A percentile compares a stretch with the other conserved stretches of the same genome.
phyloP scores from a whole-genome alignment of 2,113 vertebrate genomes.

The Gambusia affinis region DNA sequence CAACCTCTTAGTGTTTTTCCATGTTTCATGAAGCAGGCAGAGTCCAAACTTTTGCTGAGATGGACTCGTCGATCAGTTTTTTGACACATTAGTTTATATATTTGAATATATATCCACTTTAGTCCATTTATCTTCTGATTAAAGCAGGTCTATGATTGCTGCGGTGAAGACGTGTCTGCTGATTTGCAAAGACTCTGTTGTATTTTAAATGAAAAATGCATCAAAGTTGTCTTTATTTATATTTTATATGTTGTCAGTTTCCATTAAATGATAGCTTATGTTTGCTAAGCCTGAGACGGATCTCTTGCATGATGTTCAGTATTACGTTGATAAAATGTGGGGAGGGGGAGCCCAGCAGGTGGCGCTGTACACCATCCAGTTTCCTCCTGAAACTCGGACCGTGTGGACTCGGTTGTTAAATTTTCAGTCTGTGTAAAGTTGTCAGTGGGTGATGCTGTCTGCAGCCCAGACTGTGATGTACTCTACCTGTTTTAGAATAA shows the following conservation, averaged over 20 bases:
- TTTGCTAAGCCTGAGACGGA: slow-evolving; percentile 21
- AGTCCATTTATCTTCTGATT: slow-evolving; percentile 4
- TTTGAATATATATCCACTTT: background rate
- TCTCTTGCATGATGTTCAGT: slow-evolving; percentile 34
- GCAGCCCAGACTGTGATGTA: slow-evolving; percentile 16
- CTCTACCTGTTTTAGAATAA: slow-evolving; percentile 56
- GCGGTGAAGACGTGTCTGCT: background rate
- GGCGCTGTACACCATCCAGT: slow-evolving; percentile 22
- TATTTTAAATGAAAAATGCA: slow-evolving; percentile 33
- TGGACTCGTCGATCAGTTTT: background rate
- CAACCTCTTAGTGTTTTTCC: background rate
- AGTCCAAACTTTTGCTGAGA: background rate
- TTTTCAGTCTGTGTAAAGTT: slow-evolving; percentile 14
- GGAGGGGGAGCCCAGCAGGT: slow-evolving; percentile 33
- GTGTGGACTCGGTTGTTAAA: background rate
- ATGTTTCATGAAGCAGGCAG: background rate
- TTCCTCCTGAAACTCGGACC: background rate
- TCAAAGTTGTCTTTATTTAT: slow-evolving; percentile 53
- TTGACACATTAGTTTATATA: background rate
- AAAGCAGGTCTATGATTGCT: slow-evolving; percentile 4
- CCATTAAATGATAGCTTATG: slow-evolving; percentile 20
- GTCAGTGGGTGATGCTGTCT: background rate
- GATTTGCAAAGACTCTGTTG: slow-evolving; percentile 8
- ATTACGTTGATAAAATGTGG: slow-evolving; percentile 23
- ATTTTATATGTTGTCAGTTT: slow-evolving; percentile 47